Base-by-base conservation (phyloP, 2,888 invertebrate species). In the Mimachlamys varia region DNA sequence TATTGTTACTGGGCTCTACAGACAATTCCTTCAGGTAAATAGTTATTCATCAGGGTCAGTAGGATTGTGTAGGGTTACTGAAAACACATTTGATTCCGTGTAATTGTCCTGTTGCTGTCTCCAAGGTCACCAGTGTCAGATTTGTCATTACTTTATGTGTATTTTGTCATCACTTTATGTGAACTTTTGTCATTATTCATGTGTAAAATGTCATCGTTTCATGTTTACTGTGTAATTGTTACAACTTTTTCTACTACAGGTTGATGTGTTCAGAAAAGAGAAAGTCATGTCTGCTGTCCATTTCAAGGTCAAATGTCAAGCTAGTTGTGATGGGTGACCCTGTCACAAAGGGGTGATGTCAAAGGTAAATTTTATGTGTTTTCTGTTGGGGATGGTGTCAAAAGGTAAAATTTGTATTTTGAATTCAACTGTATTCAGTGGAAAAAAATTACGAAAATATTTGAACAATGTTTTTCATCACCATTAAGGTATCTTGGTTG, bases 91-190 rank as follows among this genome's bases (percentile, higher is more conserved):
- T 76, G 10, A 76, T 33, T 76, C 17, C 33, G 4, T 76, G 27
- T 76, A 76, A 76, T 76, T 76, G 76, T 76, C 76, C 33, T 22
- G 33, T 76, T 27, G 17, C 62, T 76, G 33, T 76, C 76, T 76
- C 76, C 76, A 76, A 76, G 76, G 76, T 33, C 76, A 76, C 12
- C 27, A 76, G 76, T 27, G 33, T 33, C 76, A 33, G 33, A 76
- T 33, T 27, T 76, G 76, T 76, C 76, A 76, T 76, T 33, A 76
- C 33, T 76, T 76, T 33, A 76, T 76, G 76, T 76, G 76, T 62
- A 62, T 62, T 62, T 62, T 62, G 62, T 62, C 62, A 62, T 62
- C n/a, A 62, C 44, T 62, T 62, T 62, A 62, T 62, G 62, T 76
- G 76, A 27, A 33, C 33, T 76, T n/a, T 76, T 76, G 76, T 76